A percentile compares a stretch with the other conserved stretches of the same genome.
These are phyloP conservation scores for Alloscopus bannaensis DNA, from an alignment of 2,888 invertebrate genomes.

Conservation along the genomic window DNA sequence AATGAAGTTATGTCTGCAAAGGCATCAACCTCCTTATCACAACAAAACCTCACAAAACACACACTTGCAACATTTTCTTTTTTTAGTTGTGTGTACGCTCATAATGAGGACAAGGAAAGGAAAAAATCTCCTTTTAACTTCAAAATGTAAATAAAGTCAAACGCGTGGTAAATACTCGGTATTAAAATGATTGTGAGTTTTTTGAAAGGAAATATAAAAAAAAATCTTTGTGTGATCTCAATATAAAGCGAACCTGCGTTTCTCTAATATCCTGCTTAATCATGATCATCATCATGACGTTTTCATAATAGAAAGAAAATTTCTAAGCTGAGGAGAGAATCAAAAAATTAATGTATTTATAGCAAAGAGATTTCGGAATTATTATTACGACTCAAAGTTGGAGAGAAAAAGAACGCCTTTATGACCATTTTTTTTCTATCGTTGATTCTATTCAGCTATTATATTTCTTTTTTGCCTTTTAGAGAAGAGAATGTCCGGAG, in stretches of 20 bases:
- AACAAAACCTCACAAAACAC: slow-evolving; percentile 40
- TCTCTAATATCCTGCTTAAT: slow-evolving; percentile 58
- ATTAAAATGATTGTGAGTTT: not conserved
- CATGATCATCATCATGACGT: slow-evolving; percentile 62
- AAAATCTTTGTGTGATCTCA: slow-evolving; percentile 5
- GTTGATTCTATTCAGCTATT: slow-evolving; percentile 7
- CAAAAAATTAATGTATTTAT: slow-evolving; percentile 54
- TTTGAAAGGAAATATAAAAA: slow-evolving; percentile 1
- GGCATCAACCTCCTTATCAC: slow-evolving; percentile 56
- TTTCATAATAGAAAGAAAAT: slow-evolving; percentile 43
- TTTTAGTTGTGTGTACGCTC: slow-evolving; percentile 13
- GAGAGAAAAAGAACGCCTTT: slow-evolving; percentile 4
- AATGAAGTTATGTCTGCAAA: slow-evolving; percentile 3
- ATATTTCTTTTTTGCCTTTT: slow-evolving; percentile 48
- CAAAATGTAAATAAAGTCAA: slow-evolving; percentile 46
- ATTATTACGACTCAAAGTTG: slow-evolving; percentile 36
- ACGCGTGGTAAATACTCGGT: too few relatives aligned
- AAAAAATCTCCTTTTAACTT: slow-evolving; percentile 43
- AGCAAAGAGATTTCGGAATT: slow-evolving; percentile 33
- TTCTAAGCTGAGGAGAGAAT: slow-evolving; percentile 26
- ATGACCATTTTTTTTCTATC: not conserved
- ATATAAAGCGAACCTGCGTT: slow-evolving; percentile 18
- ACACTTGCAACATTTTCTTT: not conserved
- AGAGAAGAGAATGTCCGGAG: slow-evolving; percentile 37
- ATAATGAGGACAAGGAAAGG: slow-evolving; percentile 1